Evolutionary conservation across 2,888 invertebrate genomes (phyloP).

Genomic region (Andrena flavipes): DNA sequence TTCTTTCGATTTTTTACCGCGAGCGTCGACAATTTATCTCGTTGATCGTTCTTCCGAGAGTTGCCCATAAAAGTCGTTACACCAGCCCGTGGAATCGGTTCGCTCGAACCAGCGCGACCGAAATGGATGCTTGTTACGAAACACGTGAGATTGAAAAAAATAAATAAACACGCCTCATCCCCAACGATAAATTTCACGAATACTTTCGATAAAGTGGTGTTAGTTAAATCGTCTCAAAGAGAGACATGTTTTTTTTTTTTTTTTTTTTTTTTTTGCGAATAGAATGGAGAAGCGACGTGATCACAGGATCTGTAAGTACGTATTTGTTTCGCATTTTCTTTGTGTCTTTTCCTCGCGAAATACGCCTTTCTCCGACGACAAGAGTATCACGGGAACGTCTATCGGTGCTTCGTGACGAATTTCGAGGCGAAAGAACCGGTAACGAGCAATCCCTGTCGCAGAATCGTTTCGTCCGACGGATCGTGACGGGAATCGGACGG

Average conservation of each 20-base stretch:
- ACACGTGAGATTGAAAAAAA: conserved; percentile 26
- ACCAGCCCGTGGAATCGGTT: conserved; percentile 55
- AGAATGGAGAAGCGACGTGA: neutral
- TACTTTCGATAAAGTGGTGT: neutral
- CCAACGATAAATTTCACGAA: conserved; percentile 14
- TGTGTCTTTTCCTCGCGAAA: neutral
- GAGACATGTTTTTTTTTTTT: neutral
- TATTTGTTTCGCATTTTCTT: neutral
- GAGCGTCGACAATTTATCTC: conserved; percentile 64
- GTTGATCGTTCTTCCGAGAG: conserved; percentile 69
- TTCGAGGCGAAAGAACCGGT: conserved; percentile 29
- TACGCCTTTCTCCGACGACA: neutral
- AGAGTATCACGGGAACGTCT: neutral
- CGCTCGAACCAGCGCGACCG: conserved; percentile 28
- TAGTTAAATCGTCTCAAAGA: neutral
- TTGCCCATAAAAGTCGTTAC: conserved; percentile 68
- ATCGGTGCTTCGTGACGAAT: conserved; percentile 32
- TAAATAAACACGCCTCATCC: neutral
- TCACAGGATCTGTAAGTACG: neutral
- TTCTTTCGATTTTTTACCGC: conserved; percentile 62
- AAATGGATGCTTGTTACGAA: conserved; percentile 43
- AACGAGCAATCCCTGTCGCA: conserved; percentile 43
- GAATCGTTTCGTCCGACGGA: conserved; percentile 40
- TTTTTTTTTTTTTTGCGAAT: neutral
- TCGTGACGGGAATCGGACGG: conserved; percentile 55